Base-by-base conservation (phyloP, 2,113 vertebrate species). In the Hymenochirus boettgeri region DNA sequence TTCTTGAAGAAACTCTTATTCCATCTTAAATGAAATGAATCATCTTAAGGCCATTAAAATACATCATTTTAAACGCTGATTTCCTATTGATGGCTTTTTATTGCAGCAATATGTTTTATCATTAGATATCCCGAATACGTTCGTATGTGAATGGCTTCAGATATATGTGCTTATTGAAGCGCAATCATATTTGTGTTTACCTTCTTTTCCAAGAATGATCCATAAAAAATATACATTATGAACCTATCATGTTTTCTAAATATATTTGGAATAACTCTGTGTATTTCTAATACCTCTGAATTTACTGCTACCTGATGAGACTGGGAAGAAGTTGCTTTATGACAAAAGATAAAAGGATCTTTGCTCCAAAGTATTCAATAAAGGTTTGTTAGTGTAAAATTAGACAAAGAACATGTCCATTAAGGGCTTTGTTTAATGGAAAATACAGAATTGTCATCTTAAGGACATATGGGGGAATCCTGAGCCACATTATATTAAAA, bases 111-210 rank as follows among this genome's bases (percentile, higher is more conserved):
- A 31, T 42, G 39, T 42, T 42, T 13, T 17, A 42, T 42, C 39
- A 42, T 42, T 12, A 42, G 39, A 42, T 42, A 42, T 42, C 7
- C 15, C 12, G 39, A 42, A 5, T 15, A 2, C 39, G 2, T 12
- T 15, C n/a, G 39, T 15, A 42, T 42, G 39, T n/a, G 39, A n/a
- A 5, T 42, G 39, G n/a, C 39, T 42, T 42, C 39, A 42, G 39
- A 42, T 42, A 42, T 17, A 42, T 42, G 39, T 42, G 39, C 39
- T 42, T 42, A 42, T 42, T 42, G 39, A 42, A 42, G 39, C 39
- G n/a, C 39, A 42, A 15, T n/a, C 39, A 42, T 31, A 31, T 31
- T 31, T 31, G 29, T 31, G 5, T 31, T 31, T 31, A 31, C 29
- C 29, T 42, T 42, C 13, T 42, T 42, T 42, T 42, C 17, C 39